Base-by-base conservation (phyloP, 2,797 vertebrate species). In the Cryptoblepharus egeriae region DNA sequence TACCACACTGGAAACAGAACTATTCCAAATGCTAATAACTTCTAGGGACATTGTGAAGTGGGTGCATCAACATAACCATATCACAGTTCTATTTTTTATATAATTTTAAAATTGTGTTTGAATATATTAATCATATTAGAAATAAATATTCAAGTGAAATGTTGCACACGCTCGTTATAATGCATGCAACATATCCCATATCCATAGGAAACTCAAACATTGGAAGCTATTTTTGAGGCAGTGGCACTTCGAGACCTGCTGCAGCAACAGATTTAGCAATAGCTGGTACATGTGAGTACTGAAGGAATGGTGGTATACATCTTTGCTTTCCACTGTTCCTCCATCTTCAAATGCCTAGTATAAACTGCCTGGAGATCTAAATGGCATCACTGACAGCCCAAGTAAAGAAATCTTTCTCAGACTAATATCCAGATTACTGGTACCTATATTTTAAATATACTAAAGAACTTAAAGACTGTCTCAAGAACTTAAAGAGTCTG, bases 111-210 rank as follows among this genome's bases (percentile, higher is more conserved):
- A 55, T 0, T 75, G 10, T 52, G 4, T 4, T 55, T 5, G 6
- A 18, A 20, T 55, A 42, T 60, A 79, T 18, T 9, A 73, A 63
- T 77, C 79, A n/a, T n/a, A n/a, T n/a, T n/a, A 85, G 81, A 90
- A 57, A 60, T 75, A 75, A 67, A 67, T 3, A 6, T 6, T 5
- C 37, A 67, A 67, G 30, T 24, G 35, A 18, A 69, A 74, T 45
- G 32, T 42, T 60, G 39, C 24, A 30, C 55, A 61, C 11, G 45
- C 11, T 15, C 11, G 24, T 45, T 70, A 70, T 67, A 67, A 68
- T 35, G 24, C 28, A 45, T 70, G 55, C 35, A 42, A 5, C 52
- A 60, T 28, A 58, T 18, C 9, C 9, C 4, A 42, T 15, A 60
- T 60, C 52, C 20, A 57, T 37, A 4, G 35, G 30, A n/a, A 20